These are phyloP conservation scores for Gulo gulo DNA, from an alignment of 2,113 vertebrate species.

Conservation along the genomic window DNA sequence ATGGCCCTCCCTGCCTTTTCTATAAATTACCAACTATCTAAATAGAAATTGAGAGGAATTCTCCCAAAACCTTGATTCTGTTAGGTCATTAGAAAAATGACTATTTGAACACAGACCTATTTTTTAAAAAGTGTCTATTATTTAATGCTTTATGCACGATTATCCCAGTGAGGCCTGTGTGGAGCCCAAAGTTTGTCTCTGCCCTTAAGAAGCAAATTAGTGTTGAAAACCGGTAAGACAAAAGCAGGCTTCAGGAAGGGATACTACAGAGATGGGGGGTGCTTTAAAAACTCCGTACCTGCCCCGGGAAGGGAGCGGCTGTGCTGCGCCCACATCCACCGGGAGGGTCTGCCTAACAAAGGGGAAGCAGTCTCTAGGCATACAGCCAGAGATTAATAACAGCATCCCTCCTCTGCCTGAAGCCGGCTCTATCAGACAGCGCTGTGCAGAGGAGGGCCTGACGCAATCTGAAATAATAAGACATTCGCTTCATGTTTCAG, in stretches of 20 bases:
- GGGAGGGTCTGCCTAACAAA: slow-evolving; percentile 52
- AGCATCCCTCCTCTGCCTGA: slow-evolving; percentile 67
- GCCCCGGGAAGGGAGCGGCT: slow-evolving; percentile 29
- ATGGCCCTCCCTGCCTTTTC: not conserved
- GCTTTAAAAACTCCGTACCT: slow-evolving; percentile 65
- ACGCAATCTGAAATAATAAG: slow-evolving; percentile 41
- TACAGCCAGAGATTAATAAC: slow-evolving; percentile 61
- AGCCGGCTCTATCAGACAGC: slow-evolving; percentile 65
- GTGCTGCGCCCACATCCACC: slow-evolving; percentile 33
- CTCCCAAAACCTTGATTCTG: not conserved
- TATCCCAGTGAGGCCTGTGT: not conserved
- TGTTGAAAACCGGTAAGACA: slow-evolving; percentile 41
- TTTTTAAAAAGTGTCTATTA: not conserved
- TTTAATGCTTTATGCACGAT: not conserved
- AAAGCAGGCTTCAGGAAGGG: slow-evolving; percentile 38
- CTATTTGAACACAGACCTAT: not conserved
- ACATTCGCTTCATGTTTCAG: slow-evolving; percentile 59
- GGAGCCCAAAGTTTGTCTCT: not conserved
- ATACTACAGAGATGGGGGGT: not conserved
- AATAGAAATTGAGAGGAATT: not conserved
- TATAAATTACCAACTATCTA: not conserved
- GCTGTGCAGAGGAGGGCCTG: slow-evolving; percentile 48
- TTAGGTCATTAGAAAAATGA: not conserved
- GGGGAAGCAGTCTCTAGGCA: slow-evolving; percentile 56
- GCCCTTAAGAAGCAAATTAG: not conserved